Evolutionary conservation across 2,888 invertebrate species (phyloP).

Genomic region (Brachynemurus nebulosus): DNA sequence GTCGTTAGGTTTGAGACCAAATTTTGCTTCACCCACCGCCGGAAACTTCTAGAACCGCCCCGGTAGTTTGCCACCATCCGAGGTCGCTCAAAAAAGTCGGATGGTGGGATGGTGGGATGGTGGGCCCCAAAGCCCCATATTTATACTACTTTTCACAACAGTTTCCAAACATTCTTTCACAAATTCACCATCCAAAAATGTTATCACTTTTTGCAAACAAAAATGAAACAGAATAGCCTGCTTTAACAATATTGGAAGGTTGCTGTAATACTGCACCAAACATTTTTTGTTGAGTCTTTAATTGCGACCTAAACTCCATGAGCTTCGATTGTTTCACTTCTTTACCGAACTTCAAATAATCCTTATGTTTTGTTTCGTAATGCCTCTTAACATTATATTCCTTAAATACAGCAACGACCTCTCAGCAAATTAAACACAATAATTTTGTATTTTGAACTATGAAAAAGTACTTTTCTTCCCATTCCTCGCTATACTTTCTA

Average conservation of each 20-base stretch:
- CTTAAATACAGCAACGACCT: slow-evolving; percentile 16
- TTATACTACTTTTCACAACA: no score
- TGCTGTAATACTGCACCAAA: slow-evolving; percentile 15
- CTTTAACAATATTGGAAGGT: slow-evolving; percentile 15
- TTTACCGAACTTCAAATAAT: slow-evolving; percentile 12
- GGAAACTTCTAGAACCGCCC: no score
- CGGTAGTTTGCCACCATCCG: no score
- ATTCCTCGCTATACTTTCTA: slow-evolving; percentile 12
- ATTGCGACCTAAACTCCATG: slow-evolving; percentile 11
- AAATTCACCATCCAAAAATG: slow-evolving; percentile 13
- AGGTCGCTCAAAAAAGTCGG: no score
- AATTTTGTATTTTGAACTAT: slow-evolving; percentile 8
- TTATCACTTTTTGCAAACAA: slow-evolving; percentile 13
- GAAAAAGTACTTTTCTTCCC: slow-evolving; percentile 11
- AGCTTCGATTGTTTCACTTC: slow-evolving; percentile 13
- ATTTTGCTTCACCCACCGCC: no score
- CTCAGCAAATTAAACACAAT: slow-evolving; percentile 14
- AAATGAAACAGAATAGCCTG: slow-evolving; percentile 15
- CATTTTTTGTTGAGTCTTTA: slow-evolving; percentile 15
- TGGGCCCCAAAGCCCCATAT: no score
- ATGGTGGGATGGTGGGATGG: no score
- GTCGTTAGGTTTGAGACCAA: no score
- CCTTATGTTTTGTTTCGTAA: slow-evolving; percentile 17
- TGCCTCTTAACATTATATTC: slow-evolving; percentile 16
- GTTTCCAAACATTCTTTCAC: slow-evolving; percentile 16